Evolutionary conservation across 1,140 invertebrate species (phyloP), one percentile per base, ranked within the genome.

Genomic region (Coelopa frigida): DNA sequence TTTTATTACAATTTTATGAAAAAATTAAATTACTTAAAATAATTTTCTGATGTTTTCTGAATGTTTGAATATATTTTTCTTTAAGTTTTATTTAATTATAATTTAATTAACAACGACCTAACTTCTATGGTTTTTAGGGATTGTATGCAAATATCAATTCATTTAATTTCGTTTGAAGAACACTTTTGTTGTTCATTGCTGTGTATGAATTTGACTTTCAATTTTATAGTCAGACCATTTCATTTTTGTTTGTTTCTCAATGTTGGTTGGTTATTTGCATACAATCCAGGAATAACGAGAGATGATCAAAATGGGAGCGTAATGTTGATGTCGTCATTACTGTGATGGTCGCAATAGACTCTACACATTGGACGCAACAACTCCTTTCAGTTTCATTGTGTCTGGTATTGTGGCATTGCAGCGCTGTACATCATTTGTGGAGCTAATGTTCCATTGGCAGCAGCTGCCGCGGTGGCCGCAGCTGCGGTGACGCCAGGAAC

Each of bases 391-490:
- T 29, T 59, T 80, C 79, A 83, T 78, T 83, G 82, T 57, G 81
- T 79, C 61, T 83, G 84, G 65, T 84, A 87, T 70, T 87, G 84
- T 59, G 83, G 83, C 78, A 86, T 83, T 55, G 82, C 76, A 55
- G 82, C 80, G 60, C 79, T 75, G 65, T 85, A 83, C 81, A 87
- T 82, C 50, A 82, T 77, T 27, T 79, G 79, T 56, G 78, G 78
- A 67, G 73, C 56, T 70, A 70, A 48, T 61, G 73, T 65, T 65
- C 73, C 53, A 59, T 72, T 70, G n/a, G 73, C 70, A 46, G 75
- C 72, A 40, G 72, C 70, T 39, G 71, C 71, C 50, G 75, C 73
- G 38, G 71, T 71, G 17, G 72, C 69, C n/a, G 70, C 71, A 29
- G 71, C 68, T 24, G 71, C 70, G 24, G 73, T 71, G 40, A 76